Base-by-base conservation (phyloP, 2,888 invertebrate genomes). In the Synergus gifuensis region DNA sequence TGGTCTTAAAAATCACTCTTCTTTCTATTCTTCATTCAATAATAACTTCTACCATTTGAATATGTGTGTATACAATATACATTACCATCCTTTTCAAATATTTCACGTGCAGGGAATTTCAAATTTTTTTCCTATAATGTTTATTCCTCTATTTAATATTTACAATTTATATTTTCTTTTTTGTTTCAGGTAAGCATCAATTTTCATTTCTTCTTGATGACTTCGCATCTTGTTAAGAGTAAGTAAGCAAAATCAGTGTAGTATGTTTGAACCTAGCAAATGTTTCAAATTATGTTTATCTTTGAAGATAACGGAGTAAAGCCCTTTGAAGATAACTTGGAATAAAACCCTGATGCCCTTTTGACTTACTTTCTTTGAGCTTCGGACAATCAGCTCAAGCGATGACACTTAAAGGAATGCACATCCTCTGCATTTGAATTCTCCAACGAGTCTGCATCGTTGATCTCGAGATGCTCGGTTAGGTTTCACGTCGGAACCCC, bases 401-500 rank as follows among this genome's bases (percentile, higher is more conserved):
- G 44, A 12, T n/a, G 22, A 22, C 22, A 22, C 22, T 22, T 60
- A 22, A 22, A 18, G 60, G 22, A 60, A 60, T 60, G 60, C 60
- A 60, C 60, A 54, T 22, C 22, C 22, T 67, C 18, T 67, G 44
- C 42, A 44, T 67, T 67, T 67, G 22, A 7, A 44, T 44, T 44
- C 60, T 67, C 11, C 18, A 12, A 69, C 22, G 67, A 67, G 46
- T 67, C 22, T 67, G 44, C 67, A 44, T 67, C 44, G 46, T 69
- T 69, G 46, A 69, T 69, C 46, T 69, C 46, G 69, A 22, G 18
- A 16, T 46, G 14, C 69, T 22, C 46, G 28, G 46, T 28, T 69
- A 46, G 28, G 18, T 49, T 69, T 69, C 28, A 69, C 11, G 9
- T 46, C n/a, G 46, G 16, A 46, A 7, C 69, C 46, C 69, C 16